Conservation (phyloP, 2,888 invertebrate species). For the Machimus rusticus region DNA sequence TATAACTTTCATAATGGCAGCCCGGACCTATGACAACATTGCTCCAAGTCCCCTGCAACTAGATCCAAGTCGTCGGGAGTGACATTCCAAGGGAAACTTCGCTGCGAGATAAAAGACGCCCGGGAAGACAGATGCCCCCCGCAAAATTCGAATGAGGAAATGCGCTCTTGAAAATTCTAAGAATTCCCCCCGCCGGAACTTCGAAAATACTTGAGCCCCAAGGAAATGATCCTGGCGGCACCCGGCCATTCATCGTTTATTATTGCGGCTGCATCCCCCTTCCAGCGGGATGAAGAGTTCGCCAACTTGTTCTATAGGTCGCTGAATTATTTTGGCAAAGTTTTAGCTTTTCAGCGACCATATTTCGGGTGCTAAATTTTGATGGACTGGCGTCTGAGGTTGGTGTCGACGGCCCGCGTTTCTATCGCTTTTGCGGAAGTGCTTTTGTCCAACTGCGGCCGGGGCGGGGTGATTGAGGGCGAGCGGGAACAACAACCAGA, state of each 20-base stretch:
- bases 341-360: not conserved
- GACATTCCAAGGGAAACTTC: not conserved
- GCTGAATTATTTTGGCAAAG: not conserved
- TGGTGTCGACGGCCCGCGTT: not conserved
- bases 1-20: not conserved
- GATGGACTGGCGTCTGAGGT: not conserved
- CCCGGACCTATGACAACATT: not conserved
- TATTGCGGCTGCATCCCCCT: not conserved
- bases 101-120: not conserved
- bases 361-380: not conserved
- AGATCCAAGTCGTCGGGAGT: not conserved
- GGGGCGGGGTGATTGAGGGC: too few species aligned
- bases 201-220: not conserved
- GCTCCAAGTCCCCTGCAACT: not conserved
- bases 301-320: not conserved
- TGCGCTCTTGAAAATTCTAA: not conserved
- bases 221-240: not conserved
- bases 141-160: not conserved
- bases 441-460: not conserved
- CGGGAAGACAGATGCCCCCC: not conserved
- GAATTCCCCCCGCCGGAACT: not conserved
- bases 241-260: not conserved
- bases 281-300: not conserved
- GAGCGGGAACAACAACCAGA: not conserved
- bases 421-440: not conserved